Evolutionary conservation across 2,113 vertebrate genomes (phyloP).

Genomic region (Eupsittula cactorum): DNA sequence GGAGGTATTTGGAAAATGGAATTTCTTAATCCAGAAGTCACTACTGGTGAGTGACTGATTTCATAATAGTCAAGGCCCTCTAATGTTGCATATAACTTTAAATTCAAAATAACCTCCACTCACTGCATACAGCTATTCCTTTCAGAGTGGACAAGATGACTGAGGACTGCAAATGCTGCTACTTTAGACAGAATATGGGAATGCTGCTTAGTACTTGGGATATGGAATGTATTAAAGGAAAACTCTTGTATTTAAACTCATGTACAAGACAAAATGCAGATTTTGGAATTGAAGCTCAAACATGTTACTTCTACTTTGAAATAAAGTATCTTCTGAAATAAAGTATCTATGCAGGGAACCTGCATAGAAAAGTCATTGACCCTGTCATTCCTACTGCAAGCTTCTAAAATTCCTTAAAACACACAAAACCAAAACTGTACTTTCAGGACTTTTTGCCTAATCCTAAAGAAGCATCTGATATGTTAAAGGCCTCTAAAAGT

Average conservation of each 20-base stretch:
- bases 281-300: background rate
- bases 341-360: background rate
- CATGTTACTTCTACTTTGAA: background rate
- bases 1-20: background rate
- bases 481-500: background rate
- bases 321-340: slow-evolving; percentile 23
- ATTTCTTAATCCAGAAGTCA: background rate
- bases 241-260: background rate
- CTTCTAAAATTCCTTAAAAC: background rate
- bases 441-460: background rate
- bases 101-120: background rate
- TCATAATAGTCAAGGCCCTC: background rate
- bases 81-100: background rate
- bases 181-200: background rate
- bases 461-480: background rate
- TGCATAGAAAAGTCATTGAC: background rate
- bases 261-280: background rate
- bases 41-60: background rate
- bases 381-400: background rate
- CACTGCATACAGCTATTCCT: background rate
- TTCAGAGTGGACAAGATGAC: background rate
- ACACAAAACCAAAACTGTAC: background rate
- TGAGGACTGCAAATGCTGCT: background rate
- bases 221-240: background rate
- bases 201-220: background rate